Base-by-base conservation (phyloP, 2,113 vertebrate genomes). In the Xiphias gladius region DNA sequence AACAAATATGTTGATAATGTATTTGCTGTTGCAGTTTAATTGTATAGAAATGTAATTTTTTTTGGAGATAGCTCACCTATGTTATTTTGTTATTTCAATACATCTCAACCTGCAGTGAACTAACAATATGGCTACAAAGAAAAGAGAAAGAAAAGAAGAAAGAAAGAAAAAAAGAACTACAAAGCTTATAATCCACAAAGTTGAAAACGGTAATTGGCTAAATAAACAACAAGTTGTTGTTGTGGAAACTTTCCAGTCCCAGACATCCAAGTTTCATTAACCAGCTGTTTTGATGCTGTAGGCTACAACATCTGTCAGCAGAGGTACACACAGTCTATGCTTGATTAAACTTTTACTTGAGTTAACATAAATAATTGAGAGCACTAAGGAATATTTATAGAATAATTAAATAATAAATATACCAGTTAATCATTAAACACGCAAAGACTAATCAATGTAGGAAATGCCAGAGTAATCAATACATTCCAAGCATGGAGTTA, bases 401-500 rank as follows among this genome's bases (percentile, higher is more conserved):
- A 30, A n/a, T 35, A 22, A 39, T 16, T 28, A 12, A 59, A 61
- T 67, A 30, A 69, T 58, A 28, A 22, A 71, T 57, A 37, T 4
- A 66, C 7, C 1, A 24, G 17, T 13, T n/a, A 65, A 65, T 68
- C 13, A 81, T 68, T 52, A 68, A 30, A 43, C 9, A 52, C 17
- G 24, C 30, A 24, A 74, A 62, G 19, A 57, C 46, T 52, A 59
- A 67, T 80, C 65, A 70, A 54, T 69, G 19, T 37, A 35, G 39
- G 30, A 57, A 65, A 76, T 76, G 50, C 39, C 58, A 76, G 62
- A 75, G 46, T 26, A 67, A 84, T 84, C 82, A 43, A 74, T 82
- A 28, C 58, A 8, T 46, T 79, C 22, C 32, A 68, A 22, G 37
- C 62, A 55, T 48, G 13, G 41, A 2, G 14, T 59, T 55, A 73